Conservation (phyloP, 2,113 vertebrate genomes). For the Grammomys dolichurus region DNA sequence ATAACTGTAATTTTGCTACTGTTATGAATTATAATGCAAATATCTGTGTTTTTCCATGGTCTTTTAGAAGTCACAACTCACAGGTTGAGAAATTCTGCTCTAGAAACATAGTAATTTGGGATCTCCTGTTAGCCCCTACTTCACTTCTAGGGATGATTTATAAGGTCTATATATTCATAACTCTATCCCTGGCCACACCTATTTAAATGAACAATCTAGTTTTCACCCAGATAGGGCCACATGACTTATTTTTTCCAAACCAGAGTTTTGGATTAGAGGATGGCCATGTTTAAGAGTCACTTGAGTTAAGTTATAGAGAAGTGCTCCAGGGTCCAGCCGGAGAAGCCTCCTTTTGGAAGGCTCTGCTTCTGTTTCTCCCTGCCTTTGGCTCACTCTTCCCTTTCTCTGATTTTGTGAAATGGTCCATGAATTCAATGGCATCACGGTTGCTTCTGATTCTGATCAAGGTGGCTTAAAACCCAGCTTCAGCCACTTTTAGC, state of each 20-base stretch:
- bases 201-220: not conserved
- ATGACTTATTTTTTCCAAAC: not conserved
- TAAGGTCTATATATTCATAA: not conserved
- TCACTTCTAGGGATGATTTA: not conserved
- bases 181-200: not conserved
- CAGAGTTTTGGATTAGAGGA: not conserved
- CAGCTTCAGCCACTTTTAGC: slow-evolving; percentile 11
- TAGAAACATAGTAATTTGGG: not conserved
- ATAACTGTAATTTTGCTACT: not conserved
- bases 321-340: not conserved
- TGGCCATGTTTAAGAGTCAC: not conserved
- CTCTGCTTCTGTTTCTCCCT: not conserved
- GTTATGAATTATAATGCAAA: not conserved
- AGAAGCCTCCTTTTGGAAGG: not conserved
- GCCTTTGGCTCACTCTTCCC: not conserved
- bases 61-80: not conserved
- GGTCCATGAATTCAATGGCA: slow-evolving; percentile 3
- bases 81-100: not conserved
- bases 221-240: not conserved
- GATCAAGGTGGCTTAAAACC: not conserved
- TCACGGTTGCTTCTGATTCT: slow-evolving; percentile 36
- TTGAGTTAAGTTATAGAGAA: not conserved
- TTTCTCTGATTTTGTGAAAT: slow-evolving; percentile 38
- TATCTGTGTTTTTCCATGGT: not conserved
- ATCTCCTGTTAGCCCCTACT: not conserved